Evolutionary conservation across 1,140 invertebrate genomes (phyloP).

Genomic region (Zaprionus lachaisei): DNA sequence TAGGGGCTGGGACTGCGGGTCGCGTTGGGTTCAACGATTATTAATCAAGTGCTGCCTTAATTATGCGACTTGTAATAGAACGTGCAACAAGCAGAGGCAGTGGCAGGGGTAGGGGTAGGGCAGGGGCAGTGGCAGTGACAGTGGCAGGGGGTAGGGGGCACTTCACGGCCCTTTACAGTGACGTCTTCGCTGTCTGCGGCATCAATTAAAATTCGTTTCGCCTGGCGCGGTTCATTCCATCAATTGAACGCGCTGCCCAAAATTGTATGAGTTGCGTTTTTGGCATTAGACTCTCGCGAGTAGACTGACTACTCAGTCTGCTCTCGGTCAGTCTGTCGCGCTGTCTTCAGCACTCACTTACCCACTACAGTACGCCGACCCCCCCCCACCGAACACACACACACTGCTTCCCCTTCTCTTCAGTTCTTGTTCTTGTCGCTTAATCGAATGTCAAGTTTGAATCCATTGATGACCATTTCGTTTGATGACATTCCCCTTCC

Average conservation of each 20-base stretch:
- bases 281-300: constrained; percentile 45
- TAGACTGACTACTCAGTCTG: neutral
- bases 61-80: constrained; percentile 73
- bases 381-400: neutral
- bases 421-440: constrained; percentile 41
- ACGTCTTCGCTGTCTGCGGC: constrained; percentile 50
- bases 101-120: neutral
- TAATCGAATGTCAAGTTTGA: constrained; percentile 80
- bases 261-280: constrained; percentile 57
- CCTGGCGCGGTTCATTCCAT: constrained; percentile 43
- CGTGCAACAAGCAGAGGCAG: constrained; percentile 6
- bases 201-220: constrained; percentile 81
- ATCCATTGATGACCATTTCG: constrained; percentile 75
- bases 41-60: constrained; percentile 78
- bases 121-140: neutral
- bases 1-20: constrained; percentile 50
- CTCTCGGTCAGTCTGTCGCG: neutral
- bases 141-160: neutral
- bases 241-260: constrained; percentile 61
- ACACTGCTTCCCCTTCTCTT: neutral
- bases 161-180: constrained; percentile 13
- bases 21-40: constrained; percentile 73
- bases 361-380: neutral
- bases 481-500: constrained; percentile 63
- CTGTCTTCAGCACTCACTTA: neutral